These are phyloP conservation scores for Lasiommata megera DNA, from an alignment of 2,888 invertebrate species.

Conservation along the genomic window DNA sequence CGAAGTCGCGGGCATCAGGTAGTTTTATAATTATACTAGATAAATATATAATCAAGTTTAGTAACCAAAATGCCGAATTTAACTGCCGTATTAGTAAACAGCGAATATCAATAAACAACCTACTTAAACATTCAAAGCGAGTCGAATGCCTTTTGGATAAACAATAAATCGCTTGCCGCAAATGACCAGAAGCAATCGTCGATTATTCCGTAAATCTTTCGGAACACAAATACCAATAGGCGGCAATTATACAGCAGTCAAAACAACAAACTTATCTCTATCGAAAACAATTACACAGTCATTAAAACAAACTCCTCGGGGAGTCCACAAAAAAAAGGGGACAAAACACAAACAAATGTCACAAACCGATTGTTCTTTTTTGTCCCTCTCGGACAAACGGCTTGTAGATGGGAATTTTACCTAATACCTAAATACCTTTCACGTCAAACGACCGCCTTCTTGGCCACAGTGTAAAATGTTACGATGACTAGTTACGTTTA, in stretches of 20 bases:
- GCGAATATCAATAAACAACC: not conserved
- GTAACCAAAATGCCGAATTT: not conserved
- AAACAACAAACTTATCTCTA: constrained; percentile 54
- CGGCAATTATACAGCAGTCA: constrained; percentile 34
- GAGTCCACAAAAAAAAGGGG: constrained; percentile 42
- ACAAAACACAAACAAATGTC: constrained; percentile 38
- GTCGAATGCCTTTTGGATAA: constrained; percentile 2
- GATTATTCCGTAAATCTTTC: constrained; percentile 15
- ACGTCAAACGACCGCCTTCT: constrained; percentile 13
- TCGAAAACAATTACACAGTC: constrained; percentile 59
- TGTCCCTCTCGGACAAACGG: constrained; percentile 37
- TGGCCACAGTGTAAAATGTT: constrained; percentile 40
- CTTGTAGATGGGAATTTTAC: constrained; percentile 33
- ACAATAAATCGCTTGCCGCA: constrained; percentile 8
- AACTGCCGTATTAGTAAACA: too few relatives aligned
- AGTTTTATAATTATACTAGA: too few relatives aligned
- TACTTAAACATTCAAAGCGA: not conserved
- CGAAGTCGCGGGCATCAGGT: too few relatives aligned
- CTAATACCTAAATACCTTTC: constrained; percentile 30
- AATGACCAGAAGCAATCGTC: constrained; percentile 12
- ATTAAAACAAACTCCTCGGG: constrained; percentile 50
- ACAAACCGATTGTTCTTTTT: constrained; percentile 48
- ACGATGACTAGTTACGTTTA: not conserved
- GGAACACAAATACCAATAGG: constrained; percentile 20
- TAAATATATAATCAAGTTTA: too few relatives aligned